Evolutionary conservation across 2,888 invertebrate genomes (phyloP), one percentile per base, ranked within the genome.

Genomic region (Nebria salina): DNA sequence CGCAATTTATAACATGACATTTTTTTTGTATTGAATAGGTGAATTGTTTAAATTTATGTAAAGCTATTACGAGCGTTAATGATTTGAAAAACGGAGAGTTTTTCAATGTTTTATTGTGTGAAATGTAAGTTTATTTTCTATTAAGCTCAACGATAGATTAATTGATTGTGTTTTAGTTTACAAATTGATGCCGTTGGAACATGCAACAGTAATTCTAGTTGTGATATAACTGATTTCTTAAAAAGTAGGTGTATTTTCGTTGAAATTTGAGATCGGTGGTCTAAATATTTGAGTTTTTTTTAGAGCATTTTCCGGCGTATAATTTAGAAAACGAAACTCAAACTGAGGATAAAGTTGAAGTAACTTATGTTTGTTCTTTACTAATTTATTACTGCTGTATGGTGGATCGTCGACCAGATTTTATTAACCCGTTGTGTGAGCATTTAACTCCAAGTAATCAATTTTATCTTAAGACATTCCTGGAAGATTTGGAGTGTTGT

Each of bases 331-430:
- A 8, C 15, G 81, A 81, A 72, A 64, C 76, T 11, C 68, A 70
- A 34, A 11, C 70, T 15, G 75, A 75, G 25, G 81, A 81, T 73
- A 43, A 64, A 13, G n/a, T 76, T 54, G 81, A 81, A 73, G 72
- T 81, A 11, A 76, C 72, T n/a, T 76, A 73, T 25, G 65, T 76
- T n/a, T 86, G 86, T 26, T 87, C 88, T 4, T 83, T 88, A n/a
- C 82, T 89, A 76, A 83, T 89, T 85, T 88, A 89, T 84, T 88
- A 87, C 83, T 87, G 87, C 11, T 88, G 88, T 82, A 86, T 88
- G 43, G 83, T 86, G 75, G 88, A 88, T 81, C 84, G 87, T 82
- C 84, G 87, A 81, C 87, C 87, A 78, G 85, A 85, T n/a, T 84
- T 89, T 26, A 89, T 87, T 11, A 85, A 86, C 1, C 88, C 88